Evolutionary conservation across 2,888 invertebrate genomes (phyloP), one percentile per base, ranked within the genome.

Genomic region (Temnothorax rugatulus): DNA sequence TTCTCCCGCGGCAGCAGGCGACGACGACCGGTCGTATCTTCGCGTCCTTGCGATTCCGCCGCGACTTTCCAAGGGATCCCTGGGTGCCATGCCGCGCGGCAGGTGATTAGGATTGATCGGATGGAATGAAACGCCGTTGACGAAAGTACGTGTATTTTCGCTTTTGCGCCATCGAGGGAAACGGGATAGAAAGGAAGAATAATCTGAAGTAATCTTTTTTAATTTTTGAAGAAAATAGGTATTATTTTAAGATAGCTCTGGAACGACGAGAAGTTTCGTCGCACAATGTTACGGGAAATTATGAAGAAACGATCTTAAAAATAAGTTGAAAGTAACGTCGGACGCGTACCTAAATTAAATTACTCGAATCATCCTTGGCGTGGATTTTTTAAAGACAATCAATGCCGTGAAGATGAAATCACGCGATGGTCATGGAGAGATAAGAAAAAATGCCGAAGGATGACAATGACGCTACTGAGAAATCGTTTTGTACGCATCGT

Each of bases 31-130:
- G 82, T 88, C 89, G 86, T 84, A 86, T 82, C 84, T 87, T 66
- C 84, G 66, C 89, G 90, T 88, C 89, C 89, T 89, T 89, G 90
- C 84, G 66, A 63, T 77, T 71, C 63, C 13, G 57, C 34, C 66
- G 50, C 84, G 87, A 88, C 86, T 89, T 88, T 85, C 88, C 57
- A 66, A 44, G 47, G 64, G 9, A 52, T 84, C 68, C 76, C 75
- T 57, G 18, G 25, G 21, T 68, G 73, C 29, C 47, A 29, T 29
- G 29, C 29, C 29, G 4, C 4, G 29, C 29, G 25, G 25, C 63
- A 13, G 64, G 52, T 66, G 54, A 82, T 74, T 83, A 74, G 59
- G 73, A 84, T 79, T 9, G 57, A 68, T 68, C 54, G 47, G 18
- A 25, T 38, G 41, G 54, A 34, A 52, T 41, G 68, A 47, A n/a